These are phyloP conservation scores for Parambassis ranga DNA, from an alignment of 2,797 vertebrate species.

Conservation along the genomic window DNA sequence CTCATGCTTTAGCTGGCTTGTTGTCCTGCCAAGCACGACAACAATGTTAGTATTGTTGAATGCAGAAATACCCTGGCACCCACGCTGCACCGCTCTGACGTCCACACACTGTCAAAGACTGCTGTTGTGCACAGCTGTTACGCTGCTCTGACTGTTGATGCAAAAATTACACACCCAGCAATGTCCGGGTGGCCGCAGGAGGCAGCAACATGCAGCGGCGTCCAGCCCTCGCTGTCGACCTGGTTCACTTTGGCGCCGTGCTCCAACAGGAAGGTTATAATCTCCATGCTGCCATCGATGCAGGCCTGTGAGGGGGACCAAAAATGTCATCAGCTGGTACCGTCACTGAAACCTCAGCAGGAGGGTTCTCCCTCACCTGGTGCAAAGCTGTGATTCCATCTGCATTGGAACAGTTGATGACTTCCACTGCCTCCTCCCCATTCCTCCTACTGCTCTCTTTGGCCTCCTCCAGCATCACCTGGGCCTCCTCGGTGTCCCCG, in stretches of 20 bases:
- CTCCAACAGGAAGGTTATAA: constrained; percentile 87
- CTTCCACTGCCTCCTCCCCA: constrained; percentile 29
- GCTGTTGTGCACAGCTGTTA: constrained; percentile 15
- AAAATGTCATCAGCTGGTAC: background rate
- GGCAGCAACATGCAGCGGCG: constrained; percentile 89
- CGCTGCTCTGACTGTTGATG: constrained; percentile 5
- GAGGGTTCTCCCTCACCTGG: constrained; percentile 76
- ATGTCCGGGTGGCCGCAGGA: constrained; percentile 90
- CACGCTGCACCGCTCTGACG: constrained; percentile 24
- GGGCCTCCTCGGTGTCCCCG: constrained; percentile 88
- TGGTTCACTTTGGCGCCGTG: constrained; percentile 87
- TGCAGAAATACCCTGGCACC: constrained; percentile 53
- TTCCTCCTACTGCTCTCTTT: constrained; percentile 39
- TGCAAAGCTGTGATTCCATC: constrained; percentile 92
- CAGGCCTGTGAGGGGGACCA: constrained; percentile 79
- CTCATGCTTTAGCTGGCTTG: constrained; percentile 36
- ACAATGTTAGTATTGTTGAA: constrained; percentile 72
- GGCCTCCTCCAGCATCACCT: constrained; percentile 83
- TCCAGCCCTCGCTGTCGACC: constrained; percentile 93
- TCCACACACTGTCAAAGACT: constrained; percentile 9
- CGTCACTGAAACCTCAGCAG: background rate
- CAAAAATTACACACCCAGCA: constrained; percentile 81
- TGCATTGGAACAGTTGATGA: constrained; percentile 87
- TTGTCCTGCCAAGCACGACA: constrained; percentile 49
- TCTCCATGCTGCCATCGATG: constrained; percentile 91